Conservation (phyloP, 2,113 vertebrate species). For the Paralichthys olivaceus region DNA sequence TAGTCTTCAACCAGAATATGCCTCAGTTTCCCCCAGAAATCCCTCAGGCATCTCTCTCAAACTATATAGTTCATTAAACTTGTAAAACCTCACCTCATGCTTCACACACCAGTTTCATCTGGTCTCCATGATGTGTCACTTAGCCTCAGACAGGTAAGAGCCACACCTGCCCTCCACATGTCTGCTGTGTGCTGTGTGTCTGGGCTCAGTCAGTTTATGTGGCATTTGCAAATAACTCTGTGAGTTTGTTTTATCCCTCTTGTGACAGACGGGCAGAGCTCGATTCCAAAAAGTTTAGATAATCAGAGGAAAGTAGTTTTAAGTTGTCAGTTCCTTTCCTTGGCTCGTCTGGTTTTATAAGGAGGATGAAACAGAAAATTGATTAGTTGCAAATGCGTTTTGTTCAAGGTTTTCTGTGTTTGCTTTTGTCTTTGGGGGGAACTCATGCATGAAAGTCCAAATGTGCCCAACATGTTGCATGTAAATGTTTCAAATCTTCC, state of each 20-base stretch:
- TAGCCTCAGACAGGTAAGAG: constrained; percentile 79
- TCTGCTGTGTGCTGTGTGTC: constrained; percentile 60
- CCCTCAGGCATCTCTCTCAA: not conserved
- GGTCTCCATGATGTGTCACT: constrained; percentile 69
- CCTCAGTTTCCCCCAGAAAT: no score
- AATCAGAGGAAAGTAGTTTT: not conserved
- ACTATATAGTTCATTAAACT: constrained; percentile 53
- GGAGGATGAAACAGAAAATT: constrained; percentile 20
- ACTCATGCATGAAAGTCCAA: constrained; percentile 46
- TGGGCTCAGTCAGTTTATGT: constrained; percentile 12
- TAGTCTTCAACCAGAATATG: no score
- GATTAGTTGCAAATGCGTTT: constrained; percentile 53
- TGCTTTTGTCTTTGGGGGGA: constrained; percentile 39
- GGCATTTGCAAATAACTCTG: constrained; percentile 56
- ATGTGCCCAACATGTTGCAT: constrained; percentile 29
- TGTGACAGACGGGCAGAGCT: constrained; percentile 11
- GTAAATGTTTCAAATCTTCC: constrained; percentile 11
- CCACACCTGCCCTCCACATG: not conserved
- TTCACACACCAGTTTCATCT: constrained; percentile 70
- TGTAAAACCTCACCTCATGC: constrained; percentile 62
- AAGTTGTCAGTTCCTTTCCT: not conserved
- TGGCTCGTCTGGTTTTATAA: constrained; percentile 8
- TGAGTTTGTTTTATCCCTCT: constrained; percentile 33
- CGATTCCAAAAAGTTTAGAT: not conserved
- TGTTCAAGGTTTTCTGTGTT: constrained; percentile 18